A percentile compares a stretch with the other conserved stretches of the same genome.
Conservation (phyloP, 37 sponge, comb jelly and placozoan species). For the Axinella damicornis region DNA sequence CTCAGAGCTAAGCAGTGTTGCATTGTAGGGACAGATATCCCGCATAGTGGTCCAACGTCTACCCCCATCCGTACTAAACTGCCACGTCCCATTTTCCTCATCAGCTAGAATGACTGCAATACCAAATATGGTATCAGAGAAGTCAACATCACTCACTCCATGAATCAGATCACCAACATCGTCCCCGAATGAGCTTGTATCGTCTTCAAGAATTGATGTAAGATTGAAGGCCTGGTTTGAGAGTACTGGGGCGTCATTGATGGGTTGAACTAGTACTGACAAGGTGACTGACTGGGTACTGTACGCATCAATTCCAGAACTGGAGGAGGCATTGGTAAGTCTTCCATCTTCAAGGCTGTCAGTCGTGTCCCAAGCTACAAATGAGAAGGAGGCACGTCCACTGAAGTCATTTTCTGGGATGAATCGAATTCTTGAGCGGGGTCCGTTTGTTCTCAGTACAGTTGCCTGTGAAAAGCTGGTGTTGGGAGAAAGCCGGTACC, state of each 20-base stretch:
- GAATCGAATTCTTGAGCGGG: conserved; percentile 68
- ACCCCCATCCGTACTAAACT: conserved; percentile 73
- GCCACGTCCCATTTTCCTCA: conserved; percentile 81
- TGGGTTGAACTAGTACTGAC: conserved; percentile 46
- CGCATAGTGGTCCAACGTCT: conserved; percentile 65
- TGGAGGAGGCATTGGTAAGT: conserved; percentile 56
- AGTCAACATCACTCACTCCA: conserved; percentile 78
- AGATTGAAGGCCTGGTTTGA: conserved; percentile 54
- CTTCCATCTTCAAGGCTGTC: conserved; percentile 64
- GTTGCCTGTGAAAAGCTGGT: conserved; percentile 59
- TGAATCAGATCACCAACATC: conserved; percentile 51
- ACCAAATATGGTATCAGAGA: conserved; percentile 51
- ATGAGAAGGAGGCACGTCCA: conserved; percentile 57
- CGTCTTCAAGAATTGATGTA: conserved; percentile 72
- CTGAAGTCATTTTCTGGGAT: conserved; percentile 77
- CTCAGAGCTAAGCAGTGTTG: conserved; percentile 67
- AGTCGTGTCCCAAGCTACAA: conserved; percentile 88
- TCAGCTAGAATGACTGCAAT: conserved; percentile 76
- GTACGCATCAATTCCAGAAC: conserved; percentile 67
- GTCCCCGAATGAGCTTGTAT: conserved; percentile 65
- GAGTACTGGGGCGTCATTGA: conserved; percentile 90
- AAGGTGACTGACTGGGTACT: conserved; percentile 47
- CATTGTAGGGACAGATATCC: conserved; percentile 51
- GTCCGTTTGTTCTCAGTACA: conserved; percentile 55
- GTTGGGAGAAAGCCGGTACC: conserved; percentile 56